Evolutionary conservation across 2,113 vertebrate species (phyloP), one percentile per base, ranked within the genome.

Genomic region (Plotosus lineatus): DNA sequence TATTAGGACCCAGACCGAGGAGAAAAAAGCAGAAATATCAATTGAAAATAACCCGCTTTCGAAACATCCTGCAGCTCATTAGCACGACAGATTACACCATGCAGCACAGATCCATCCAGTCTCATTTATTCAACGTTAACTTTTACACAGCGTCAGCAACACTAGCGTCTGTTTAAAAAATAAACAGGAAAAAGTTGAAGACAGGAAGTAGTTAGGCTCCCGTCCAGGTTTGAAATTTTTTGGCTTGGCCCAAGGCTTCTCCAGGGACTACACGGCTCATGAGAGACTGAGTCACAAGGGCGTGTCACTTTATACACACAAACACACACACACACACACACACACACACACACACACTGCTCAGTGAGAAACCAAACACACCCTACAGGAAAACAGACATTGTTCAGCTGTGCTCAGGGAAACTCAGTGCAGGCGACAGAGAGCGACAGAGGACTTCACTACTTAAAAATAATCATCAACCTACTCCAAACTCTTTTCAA

Each of bases 211-310:
- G 78, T 71, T 33, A 19, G 50, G 51, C 65, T 72, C 33, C 6
- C 11, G 38, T 38, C 48, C 65, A 40, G 2, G 50, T 11, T 56
- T 50, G 12, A 68, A 78, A 78, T 48, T 19, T 48, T 19, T 42
- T 26, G n/a, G 63, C n/a, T 50, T n/a, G 21, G 19, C 40, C 2
- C 15, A 3, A 58, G 78, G 46, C n/a, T 68, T 73, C 68, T 72
- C 48, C 40, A 17, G 78, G 51, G 68, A 46, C 19, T 48, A 3
- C n/a, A 58, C 21, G 21, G 66, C 21, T 73, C 26, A 60, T 36
- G 42, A 40, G 48, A 28, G 36, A 66, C 77, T 61, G 75, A 79
- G 50, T 79, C 77, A 80, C 55, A 28, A 33, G 68, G 78, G 78
- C 4, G 78, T 80, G 68, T 48, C 78, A n/a, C 31, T 12, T 2